Percentiles rank a stretch among this genome's conserved stretches.
These are phyloP conservation scores for Eurytemora carolleeae DNA, from an alignment of 1,140 invertebrate species.

Conservation along the genomic window DNA sequence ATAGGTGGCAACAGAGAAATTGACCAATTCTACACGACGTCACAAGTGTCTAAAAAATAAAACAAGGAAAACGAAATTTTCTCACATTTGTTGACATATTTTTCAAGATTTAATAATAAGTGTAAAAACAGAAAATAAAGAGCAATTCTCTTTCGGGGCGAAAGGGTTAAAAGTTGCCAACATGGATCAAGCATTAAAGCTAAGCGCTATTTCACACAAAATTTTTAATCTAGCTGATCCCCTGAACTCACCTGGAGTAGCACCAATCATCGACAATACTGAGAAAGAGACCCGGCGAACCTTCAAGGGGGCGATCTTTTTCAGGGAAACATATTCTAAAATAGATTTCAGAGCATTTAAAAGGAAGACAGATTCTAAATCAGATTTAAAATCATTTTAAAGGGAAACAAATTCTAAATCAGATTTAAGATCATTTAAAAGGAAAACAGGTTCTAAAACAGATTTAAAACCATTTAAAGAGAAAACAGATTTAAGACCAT, in stretches of 20 bases:
- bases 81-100: neutral
- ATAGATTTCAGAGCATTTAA: neutral
- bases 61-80: too few species aligned
- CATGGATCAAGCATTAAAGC: neutral
- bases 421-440: neutral
- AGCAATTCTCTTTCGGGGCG: neutral
- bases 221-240: too few species aligned
- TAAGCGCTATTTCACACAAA: neutral
- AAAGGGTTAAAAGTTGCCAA: neutral
- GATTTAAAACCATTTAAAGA: neutral
- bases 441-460: neutral
- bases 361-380: neutral
- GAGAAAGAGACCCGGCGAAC: neutral
- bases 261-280: neutral
- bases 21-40: too few species aligned
- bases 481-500: neutral
- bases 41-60: too few species aligned
- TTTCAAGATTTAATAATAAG: neutral
- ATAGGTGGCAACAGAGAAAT: too few species aligned
- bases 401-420: neutral
- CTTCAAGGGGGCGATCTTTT: neutral
- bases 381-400: neutral
- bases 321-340: neutral
- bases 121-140: neutral
- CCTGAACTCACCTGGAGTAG: too few species aligned